These are phyloP conservation scores for Todus mexicanus DNA, from an alignment of 2,797 vertebrate species.

Conservation along the genomic window DNA sequence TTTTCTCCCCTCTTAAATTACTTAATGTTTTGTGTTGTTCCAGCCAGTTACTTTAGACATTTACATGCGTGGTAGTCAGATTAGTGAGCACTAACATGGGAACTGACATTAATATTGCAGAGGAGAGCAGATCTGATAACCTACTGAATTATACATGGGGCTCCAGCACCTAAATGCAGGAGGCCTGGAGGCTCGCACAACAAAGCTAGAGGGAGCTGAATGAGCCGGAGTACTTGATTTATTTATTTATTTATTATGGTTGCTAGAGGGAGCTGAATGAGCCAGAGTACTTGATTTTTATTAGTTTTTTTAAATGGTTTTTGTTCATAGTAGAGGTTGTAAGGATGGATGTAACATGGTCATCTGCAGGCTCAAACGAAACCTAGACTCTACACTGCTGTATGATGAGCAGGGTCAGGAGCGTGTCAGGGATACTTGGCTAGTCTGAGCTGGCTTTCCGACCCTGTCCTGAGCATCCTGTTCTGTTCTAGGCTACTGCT, in stretches of 20 bases:
- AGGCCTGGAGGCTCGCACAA: background rate
- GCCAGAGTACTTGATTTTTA: background rate
- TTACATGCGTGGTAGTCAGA: background rate
- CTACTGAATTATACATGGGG: background rate
- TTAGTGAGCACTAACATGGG: background rate
- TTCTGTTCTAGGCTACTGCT: background rate
- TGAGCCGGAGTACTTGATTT: background rate
- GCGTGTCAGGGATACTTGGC: background rate
- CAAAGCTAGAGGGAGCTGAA: background rate
- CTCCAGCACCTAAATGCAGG: background rate
- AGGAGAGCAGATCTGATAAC: constrained; percentile 3
- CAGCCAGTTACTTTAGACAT: background rate
- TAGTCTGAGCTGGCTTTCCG: background rate
- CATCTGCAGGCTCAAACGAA: background rate
- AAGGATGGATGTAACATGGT: background rate
- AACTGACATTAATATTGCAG: constrained; percentile 15
- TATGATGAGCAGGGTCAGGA: background rate
- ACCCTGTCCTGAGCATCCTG: background rate
- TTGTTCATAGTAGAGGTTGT: background rate
- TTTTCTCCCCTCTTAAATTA: background rate
- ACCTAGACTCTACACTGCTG: background rate
- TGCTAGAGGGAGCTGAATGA: background rate
- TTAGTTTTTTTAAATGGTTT: too few species aligned
- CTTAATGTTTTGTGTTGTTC: background rate
- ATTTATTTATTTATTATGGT: too few species aligned